These are phyloP conservation scores for Mechanitis mazaeus DNA, from an alignment of 2,888 invertebrate species.

Conservation along the genomic window DNA sequence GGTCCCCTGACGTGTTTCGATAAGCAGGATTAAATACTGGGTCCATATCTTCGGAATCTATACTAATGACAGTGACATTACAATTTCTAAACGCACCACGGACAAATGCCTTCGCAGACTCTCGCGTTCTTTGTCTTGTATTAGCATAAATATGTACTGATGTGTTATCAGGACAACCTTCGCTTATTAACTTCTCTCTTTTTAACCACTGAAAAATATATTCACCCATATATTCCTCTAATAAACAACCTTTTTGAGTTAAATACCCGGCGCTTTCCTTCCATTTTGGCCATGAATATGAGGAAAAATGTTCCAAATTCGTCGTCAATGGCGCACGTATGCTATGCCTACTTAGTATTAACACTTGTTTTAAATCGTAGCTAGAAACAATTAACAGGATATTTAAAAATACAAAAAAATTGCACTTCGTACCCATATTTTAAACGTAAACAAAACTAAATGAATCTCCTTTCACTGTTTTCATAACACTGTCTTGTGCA, in stretches of 20 bases:
- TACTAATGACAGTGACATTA: slow-evolving; percentile 40
- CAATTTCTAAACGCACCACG: slow-evolving; percentile 50
- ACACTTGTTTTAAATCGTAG: slow-evolving; percentile 42
- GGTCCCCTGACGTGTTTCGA: slow-evolving; percentile 38
- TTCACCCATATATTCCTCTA: slow-evolving; percentile 56
- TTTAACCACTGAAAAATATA: slow-evolving; percentile 52
- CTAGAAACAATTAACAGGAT: slow-evolving; percentile 11
- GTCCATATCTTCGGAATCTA: slow-evolving; percentile 40
- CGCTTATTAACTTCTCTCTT: slow-evolving; percentile 37
- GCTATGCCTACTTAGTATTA: slow-evolving; percentile 56
- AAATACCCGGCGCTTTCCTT: slow-evolving; percentile 41
- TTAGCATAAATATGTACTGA: slow-evolving; percentile 52
- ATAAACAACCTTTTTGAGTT: slow-evolving; percentile 49
- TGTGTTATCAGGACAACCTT: slow-evolving; percentile 42
- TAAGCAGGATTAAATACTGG: slow-evolving; percentile 49
- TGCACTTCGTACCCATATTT: too few species aligned
- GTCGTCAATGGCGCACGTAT: slow-evolving; percentile 49
- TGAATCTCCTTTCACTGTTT: too few species aligned
- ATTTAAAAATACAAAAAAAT: slow-evolving; percentile 15
- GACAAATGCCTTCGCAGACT: slow-evolving; percentile 49
- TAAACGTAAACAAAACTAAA: too few species aligned
- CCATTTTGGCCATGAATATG: slow-evolving; percentile 50
- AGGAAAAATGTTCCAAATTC: slow-evolving; percentile 37
- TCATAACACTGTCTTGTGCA: too few species aligned
- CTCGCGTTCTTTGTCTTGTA: slow-evolving; percentile 48